These are phyloP conservation scores for Drosophila emarginata DNA, from an alignment of 2,888 invertebrate species.

Conservation along the genomic window DNA sequence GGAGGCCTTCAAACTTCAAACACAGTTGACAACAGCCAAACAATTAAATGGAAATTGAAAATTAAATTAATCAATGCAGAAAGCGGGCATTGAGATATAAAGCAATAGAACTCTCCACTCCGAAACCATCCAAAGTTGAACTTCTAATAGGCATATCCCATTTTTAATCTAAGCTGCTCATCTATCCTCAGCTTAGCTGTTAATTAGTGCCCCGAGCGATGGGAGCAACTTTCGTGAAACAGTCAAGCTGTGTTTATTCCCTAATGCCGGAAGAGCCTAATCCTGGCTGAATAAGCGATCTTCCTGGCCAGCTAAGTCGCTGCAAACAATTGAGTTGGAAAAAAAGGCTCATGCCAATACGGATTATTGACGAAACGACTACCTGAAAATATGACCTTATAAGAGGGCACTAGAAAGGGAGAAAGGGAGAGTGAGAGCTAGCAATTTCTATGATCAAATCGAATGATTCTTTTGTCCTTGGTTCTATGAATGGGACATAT, in stretches of 20 bases:
- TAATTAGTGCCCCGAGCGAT: conserved; percentile 30
- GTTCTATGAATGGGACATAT: conserved; percentile 57
- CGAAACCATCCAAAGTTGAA: neutral
- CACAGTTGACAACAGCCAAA: neutral
- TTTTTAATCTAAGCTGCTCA: neutral
- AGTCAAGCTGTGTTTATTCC: conserved; percentile 40
- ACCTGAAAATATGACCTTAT: conserved; percentile 49
- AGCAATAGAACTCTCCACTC: neutral
- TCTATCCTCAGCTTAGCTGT: conserved; percentile 28
- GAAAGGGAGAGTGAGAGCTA: neutral
- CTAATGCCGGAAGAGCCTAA: conserved; percentile 16
- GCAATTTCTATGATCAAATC: neutral
- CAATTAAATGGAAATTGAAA: neutral
- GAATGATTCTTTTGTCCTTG: conserved; percentile 17
- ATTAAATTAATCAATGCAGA: neutral
- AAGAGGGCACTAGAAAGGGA: conserved; percentile 23
- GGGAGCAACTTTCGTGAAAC: conserved; percentile 2
- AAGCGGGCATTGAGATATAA: neutral
- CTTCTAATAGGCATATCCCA: neutral
- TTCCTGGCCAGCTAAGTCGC: conserved; percentile 34
- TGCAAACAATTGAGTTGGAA: conserved; percentile 47
- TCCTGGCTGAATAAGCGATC: conserved; percentile 3
- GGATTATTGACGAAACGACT: conserved; percentile 38
- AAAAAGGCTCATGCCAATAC: conserved; percentile 36
- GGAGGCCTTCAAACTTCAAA: neutral